Evolutionary conservation across 2,113 vertebrate species (phyloP).

Genomic region (Gnathochromis pfefferi): DNA sequence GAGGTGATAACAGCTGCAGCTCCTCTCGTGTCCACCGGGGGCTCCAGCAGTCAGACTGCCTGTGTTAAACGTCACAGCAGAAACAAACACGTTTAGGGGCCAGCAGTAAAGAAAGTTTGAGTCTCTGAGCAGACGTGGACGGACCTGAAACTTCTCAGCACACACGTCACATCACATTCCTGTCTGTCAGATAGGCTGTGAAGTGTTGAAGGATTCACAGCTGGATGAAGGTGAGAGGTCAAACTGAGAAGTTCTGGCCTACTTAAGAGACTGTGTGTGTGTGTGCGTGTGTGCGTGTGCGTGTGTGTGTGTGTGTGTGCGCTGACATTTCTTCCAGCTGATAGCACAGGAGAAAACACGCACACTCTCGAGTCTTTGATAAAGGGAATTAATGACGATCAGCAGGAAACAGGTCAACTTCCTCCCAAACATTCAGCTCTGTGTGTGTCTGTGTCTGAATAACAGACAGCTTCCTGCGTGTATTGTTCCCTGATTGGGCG

Average conservation of each 20-base stretch:
- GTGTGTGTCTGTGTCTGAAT: not conserved
- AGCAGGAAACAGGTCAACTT: conserved; percentile 8
- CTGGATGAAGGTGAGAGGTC: conserved; percentile 25
- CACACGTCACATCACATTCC: not conserved
- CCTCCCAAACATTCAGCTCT: not conserved
- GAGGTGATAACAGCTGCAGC: not conserved
- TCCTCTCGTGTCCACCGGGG: not conserved
- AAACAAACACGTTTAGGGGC: not conserved
- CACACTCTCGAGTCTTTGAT: not conserved
- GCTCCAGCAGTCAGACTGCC: not conserved
- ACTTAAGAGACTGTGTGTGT: not conserved
- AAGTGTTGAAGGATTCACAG: conserved; percentile 4
- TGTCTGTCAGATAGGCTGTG: not conserved
- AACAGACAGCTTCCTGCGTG: not conserved
- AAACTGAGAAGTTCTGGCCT: not conserved
- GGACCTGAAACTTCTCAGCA: not conserved
- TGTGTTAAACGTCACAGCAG: not conserved
- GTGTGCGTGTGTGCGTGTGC: fast-evolving
- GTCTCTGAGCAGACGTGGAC: not conserved
- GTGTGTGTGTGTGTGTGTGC: fast-evolving
- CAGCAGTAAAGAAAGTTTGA: not conserved
- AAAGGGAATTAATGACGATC: not conserved
- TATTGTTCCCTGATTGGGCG: not conserved
- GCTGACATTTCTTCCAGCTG: not conserved
- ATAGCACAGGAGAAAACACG: not conserved